Evolutionary conservation across 2,888 invertebrate genomes (phyloP), one percentile per base, ranked within the genome.

Genomic region (Margaritifera margaritifera): DNA sequence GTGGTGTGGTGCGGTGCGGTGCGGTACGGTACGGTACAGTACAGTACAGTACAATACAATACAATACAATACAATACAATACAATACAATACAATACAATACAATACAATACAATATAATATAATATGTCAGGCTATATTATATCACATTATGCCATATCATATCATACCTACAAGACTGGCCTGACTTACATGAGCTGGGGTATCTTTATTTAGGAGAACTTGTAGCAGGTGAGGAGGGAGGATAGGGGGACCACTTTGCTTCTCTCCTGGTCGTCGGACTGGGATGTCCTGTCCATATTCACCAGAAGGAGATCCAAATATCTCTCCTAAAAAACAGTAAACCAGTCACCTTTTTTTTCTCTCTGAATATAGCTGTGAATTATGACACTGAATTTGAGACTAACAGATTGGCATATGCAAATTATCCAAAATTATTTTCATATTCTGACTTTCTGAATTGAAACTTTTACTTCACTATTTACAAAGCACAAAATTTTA

Each of bases 191-290:
- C 90, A 75, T 87, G 88, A 64, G 84, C 85, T 51, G 98, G 98
- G 63, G 98, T 98, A 89, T 99, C 99, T 91, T 99, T 99, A 90
- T 99, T 99, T 61, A 99, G 92, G 88, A 99, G 99, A 87, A 99
- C 99, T 93, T 99, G 99, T 66, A 99, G 92, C 68, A 99, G 92
- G 92, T 99, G 99, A 42, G 99, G 99, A 53, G 99, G 99, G 83
- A 99, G 92, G 83, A 98, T 95, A 22, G 99, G 99, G 50, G 99
- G 99, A 0, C 97, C 97, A 66, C 95, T 93, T 61, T 95, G 94
- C 62, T 95, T 94, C 87, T 96, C 97, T 94, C 97, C 97, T 3
- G 97, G 96, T 86, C 95, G 96, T 57, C 94, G 93, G 69, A 94
- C 93, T 54, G 98, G 98, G 83, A 98, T 94, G 86, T 97, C 96